These are phyloP conservation scores for Diplogasteroides magnus DNA, from an alignment of 1,140 invertebrate genomes.

Conservation along the genomic window DNA sequence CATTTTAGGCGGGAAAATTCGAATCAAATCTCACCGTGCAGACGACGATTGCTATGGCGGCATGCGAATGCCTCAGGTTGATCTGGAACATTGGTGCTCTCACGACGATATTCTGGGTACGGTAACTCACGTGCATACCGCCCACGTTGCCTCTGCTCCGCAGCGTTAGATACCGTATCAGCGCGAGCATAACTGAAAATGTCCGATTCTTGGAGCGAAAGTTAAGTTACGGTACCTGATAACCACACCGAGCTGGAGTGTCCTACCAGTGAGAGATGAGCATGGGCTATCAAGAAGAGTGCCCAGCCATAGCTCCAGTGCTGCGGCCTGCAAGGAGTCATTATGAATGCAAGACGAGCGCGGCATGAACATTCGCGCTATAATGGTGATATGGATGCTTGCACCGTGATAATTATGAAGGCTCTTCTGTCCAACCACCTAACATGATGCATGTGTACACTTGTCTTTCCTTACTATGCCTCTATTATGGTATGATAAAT, in stretches of 20 bases:
- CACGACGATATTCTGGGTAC: conserved; percentile 3
- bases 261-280: conserved; percentile 49
- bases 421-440: no score
- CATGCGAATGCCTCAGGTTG: conserved; percentile 42
- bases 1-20: no score
- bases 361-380: no score
- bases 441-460: no score
- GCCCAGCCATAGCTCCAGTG: conserved; percentile 50
- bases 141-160: conserved; percentile 39
- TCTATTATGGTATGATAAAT: no score
- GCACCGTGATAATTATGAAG: no score
- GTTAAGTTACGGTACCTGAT: conserved; percentile 40
- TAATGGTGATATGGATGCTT: no score
- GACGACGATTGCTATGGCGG: conserved; percentile 45
- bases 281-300: conserved; percentile 51
- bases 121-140: conserved; percentile 45
- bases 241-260: conserved; percentile 51
- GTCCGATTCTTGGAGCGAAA: neutral
- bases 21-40: no score
- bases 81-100: conserved; percentile 34
- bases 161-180: conserved; percentile 52
- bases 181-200: conserved; percentile 45
- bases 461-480: no score
- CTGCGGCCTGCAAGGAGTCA: conserved; percentile 21
- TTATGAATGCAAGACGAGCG: no score